Evolutionary conservation across 92 coral and sea anemone genomes (phyloP).

Genomic region (Heliopora coerulea): DNA sequence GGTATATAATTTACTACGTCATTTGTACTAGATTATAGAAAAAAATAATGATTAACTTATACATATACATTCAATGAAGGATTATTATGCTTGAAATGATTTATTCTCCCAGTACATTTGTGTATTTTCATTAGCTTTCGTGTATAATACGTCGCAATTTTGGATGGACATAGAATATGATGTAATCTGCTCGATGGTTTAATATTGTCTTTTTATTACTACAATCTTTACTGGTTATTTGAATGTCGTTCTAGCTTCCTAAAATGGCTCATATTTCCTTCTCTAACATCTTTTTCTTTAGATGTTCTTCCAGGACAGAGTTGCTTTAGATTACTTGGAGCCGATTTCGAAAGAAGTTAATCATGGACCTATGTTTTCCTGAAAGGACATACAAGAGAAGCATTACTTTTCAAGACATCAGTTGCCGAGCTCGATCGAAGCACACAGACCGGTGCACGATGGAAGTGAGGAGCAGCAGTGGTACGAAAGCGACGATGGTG

Average conservation of each 20-base stretch:
- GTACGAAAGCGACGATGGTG: background rate
- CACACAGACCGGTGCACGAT: background rate
- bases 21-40: too few relatives aligned
- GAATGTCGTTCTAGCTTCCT: background rate
- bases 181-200: too few relatives aligned
- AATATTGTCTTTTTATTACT: too few relatives aligned
- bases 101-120: too few relatives aligned
- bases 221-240: background rate
- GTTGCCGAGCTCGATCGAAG: background rate
- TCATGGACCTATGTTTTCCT: background rate
- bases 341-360: background rate
- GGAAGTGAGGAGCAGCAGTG: background rate
- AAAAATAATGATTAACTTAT: too few relatives aligned
- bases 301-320: constrained; percentile 53
- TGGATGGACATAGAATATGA: too few relatives aligned
- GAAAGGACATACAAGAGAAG: background rate
- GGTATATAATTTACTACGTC: background rate
- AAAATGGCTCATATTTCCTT: background rate
- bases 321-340: constrained; percentile 28
- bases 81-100: too few relatives aligned
- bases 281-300: too few relatives aligned
- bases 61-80: too few relatives aligned
- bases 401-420: constrained; percentile 15
- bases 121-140: too few relatives aligned
- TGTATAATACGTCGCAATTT: too few relatives aligned